Conservation (phyloP, 2,797 vertebrate genomes). For the Malacoctenus gilli region DNA sequence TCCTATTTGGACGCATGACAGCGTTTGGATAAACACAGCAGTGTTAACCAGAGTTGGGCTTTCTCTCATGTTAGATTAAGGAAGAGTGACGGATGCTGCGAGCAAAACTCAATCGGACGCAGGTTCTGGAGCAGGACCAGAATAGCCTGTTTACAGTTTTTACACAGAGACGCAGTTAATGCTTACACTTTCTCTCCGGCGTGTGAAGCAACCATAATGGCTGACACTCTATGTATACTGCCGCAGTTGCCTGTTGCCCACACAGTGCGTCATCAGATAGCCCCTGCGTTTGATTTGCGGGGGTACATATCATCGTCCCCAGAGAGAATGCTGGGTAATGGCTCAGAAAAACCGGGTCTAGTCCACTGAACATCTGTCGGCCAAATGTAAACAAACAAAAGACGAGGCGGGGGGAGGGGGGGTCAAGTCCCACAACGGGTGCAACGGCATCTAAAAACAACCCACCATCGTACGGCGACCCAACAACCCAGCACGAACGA, state of each 20-base stretch:
- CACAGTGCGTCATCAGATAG: slow-evolving; percentile 50
- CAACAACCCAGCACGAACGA: slow-evolving; percentile 42
- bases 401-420: too few species aligned
- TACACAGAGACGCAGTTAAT: slow-evolving; percentile 33
- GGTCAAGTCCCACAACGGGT: slow-evolving; percentile 60
- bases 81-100: slow-evolving; percentile 46
- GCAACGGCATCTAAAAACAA: slow-evolving; percentile 67
- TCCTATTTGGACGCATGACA: slow-evolving; percentile 21
- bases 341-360: slow-evolving; percentile 62
- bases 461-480: slow-evolving; percentile 38
- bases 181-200: slow-evolving; percentile 36
- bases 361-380: slow-evolving; percentile 71
- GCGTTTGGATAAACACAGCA: slow-evolving; percentile 43
- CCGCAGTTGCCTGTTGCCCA: slow-evolving; percentile 39
- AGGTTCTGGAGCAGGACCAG: slow-evolving; percentile 61
- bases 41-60: slow-evolving; percentile 46
- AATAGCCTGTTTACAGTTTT: slow-evolving; percentile 48
- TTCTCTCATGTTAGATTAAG: slow-evolving; percentile 30
- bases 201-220: slow-evolving; percentile 32
- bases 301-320: slow-evolving; percentile 52
- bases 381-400: slow-evolving; percentile 68
- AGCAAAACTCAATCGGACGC: slow-evolving; percentile 50
- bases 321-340: slow-evolving; percentile 59
- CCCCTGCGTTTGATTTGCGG: slow-evolving; percentile 57
- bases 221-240: slow-evolving; percentile 20